Evolutionary conservation across 1,140 invertebrate genomes (phyloP).

Genomic region (Temnothorax curvispinosus): DNA sequence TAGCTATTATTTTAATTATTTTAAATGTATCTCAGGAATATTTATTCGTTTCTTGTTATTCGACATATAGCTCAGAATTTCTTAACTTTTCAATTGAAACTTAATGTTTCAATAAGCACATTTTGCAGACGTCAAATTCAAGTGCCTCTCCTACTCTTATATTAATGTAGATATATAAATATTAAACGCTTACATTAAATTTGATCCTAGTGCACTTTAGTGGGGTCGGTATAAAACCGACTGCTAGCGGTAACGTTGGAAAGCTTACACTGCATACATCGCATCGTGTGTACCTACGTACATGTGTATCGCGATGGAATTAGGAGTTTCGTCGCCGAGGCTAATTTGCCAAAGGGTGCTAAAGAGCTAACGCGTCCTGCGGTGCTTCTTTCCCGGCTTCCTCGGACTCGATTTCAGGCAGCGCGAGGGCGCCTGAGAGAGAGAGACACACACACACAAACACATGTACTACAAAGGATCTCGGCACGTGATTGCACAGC

Average conservation of each 20-base stretch:
- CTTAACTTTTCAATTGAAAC: not conserved
- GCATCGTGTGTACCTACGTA: not conserved
- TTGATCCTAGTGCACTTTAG: not conserved
- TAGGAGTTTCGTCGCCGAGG: constrained; percentile 27
- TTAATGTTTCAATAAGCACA: not conserved
- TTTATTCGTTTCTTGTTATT: not conserved
- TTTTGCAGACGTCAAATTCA: not conserved
- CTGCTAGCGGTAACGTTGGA: not conserved
- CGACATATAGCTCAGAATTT: not conserved
- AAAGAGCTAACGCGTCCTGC: constrained; percentile 32
- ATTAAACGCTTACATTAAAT: not conserved
- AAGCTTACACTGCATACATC: not conserved
- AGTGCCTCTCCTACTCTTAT: not conserved
- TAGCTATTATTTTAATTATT: not conserved
- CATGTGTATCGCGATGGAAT: constrained; percentile 5
- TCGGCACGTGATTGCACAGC: constrained; percentile 51
- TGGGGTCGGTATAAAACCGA: not conserved
- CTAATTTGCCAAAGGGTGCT: constrained; percentile 42
- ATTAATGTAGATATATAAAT: not conserved
- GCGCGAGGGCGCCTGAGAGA: constrained; percentile 2
- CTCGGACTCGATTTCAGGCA: constrained; percentile 51
- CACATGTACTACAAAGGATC: constrained; percentile 2
- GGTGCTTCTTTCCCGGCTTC: constrained; percentile 29
- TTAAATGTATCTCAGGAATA: not conserved
- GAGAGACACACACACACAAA: not conserved